Base-by-base conservation (phyloP, 2,888 invertebrate genomes). In the Seladonia tumulorum region DNA sequence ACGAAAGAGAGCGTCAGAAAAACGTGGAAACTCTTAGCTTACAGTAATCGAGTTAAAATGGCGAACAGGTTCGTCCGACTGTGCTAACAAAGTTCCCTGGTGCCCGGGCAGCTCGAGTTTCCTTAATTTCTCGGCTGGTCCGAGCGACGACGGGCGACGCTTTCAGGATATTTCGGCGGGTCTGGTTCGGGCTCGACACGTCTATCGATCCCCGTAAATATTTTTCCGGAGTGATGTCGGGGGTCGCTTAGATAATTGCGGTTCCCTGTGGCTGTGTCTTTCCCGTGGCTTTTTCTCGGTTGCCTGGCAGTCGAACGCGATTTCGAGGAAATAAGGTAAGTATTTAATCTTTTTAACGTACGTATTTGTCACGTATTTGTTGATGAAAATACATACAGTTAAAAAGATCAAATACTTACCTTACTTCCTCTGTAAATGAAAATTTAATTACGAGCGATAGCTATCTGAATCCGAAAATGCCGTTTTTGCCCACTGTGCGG, bases 191-290 rank as follows among this genome's bases (percentile, higher is more conserved):
- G 22, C 39, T 70, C 68, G 68, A 12, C 25, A 12, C 25, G 63
- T 66, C 39, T 39, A 73, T 79, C 79, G 79, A 75, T 66, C 63
- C 29, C 49, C 75, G n/a, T 47, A 75, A 79, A 75, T 75, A 75
- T 66, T 66, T 66, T 75, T 35, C 63, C 49, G 39, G 68, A 14
- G 25, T 42, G 29, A 22, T 22, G 71, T 29, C 29, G 42, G n/a
- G n/a, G n/a, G 71, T 60, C 47, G 29, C 39, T 29, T 22, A 39
- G 68, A 80, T 80, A 66, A 76, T 63, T 49, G 39, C 42, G 29
- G 60, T 45, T 71, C 22, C 22, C 39, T n/a, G 29, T n/a, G n/a
- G 42, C 18, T 18, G 45, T 45, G 18, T 14, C 39, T 78, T 57
- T 53, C 66, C 63, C 39, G n/a, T 5, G 39, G 49, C 42, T 68